Conservation (phyloP, 1,140 invertebrate species). For the Bombus cullumanus region DNA sequence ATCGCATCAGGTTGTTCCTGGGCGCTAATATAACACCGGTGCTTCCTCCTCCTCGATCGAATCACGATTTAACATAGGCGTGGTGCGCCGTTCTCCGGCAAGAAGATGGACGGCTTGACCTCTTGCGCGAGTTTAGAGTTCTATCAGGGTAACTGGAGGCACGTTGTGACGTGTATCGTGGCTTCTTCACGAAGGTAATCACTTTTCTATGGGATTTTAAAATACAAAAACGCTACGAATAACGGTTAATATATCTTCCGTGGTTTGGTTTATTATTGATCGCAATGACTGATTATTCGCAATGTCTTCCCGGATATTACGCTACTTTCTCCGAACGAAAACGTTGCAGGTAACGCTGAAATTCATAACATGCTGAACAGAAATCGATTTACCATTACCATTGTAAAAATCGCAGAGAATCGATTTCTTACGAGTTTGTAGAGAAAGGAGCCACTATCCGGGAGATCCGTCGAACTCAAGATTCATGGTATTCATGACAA, state of each 20-base stretch:
- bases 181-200: slow-evolving; percentile 7
- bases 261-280: not conserved
- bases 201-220: not conserved
- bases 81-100: slow-evolving; percentile 65
- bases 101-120: slow-evolving; percentile 75
- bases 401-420: not conserved
- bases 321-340: too few relatives aligned
- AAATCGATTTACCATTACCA: not conserved
- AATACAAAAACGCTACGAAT: not conserved
- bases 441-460: not conserved
- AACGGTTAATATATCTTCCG: not conserved
- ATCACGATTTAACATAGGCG: slow-evolving; percentile 77
- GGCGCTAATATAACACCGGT: slow-evolving; percentile 64
- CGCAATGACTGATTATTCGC: not conserved
- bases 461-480: not conserved
- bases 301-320: not conserved
- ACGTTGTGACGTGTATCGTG: not conserved
- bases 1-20: slow-evolving; percentile 63
- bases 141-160: slow-evolving; percentile 36
- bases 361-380: not conserved
- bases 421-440: not conserved
- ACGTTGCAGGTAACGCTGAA: not conserved
- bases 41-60: slow-evolving; percentile 69
- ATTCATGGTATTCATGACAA: not conserved
- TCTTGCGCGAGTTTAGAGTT: slow-evolving; percentile 61